Evolutionary conservation across 2,797 vertebrate species (phyloP).

Genomic region (Rallus crepitans): DNA sequence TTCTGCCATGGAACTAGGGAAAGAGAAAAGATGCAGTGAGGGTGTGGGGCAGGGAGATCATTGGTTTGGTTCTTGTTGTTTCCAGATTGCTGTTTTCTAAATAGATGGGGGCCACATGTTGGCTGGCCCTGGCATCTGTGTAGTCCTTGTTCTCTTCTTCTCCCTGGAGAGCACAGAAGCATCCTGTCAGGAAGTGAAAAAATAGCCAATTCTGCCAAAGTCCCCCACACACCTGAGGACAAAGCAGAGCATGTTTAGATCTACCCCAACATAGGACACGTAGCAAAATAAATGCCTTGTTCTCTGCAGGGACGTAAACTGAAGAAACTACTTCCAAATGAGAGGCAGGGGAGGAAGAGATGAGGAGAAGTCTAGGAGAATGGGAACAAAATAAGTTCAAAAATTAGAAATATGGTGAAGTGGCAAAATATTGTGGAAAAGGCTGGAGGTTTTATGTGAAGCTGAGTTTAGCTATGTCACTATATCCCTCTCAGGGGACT

Average conservation of each 20-base stretch:
- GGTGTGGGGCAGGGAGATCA: neutral
- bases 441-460: neutral
- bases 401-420: neutral
- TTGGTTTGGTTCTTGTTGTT: neutral
- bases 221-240: neutral
- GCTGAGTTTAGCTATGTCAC: neutral
- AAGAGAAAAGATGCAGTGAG: neutral
- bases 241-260: neutral
- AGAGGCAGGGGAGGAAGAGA: neutral
- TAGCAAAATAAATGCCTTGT: neutral
- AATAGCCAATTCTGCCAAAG: neutral
- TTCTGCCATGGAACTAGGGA: neutral
- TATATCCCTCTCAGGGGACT: neutral
- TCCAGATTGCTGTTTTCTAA: neutral
- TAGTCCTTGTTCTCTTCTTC: neutral
- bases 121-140: neutral
- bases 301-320: neutral
- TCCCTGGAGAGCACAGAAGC: neutral
- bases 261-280: neutral
- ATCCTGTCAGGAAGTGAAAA: neutral
- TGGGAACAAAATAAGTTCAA: neutral
- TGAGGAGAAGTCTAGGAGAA: neutral
- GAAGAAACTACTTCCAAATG: neutral
- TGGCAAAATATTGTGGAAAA: neutral
- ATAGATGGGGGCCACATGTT: neutral